phyloP scores from a whole-genome alignment of 2,113 vertebrate species.

The Thalassarche chlororhynchos region DNA sequence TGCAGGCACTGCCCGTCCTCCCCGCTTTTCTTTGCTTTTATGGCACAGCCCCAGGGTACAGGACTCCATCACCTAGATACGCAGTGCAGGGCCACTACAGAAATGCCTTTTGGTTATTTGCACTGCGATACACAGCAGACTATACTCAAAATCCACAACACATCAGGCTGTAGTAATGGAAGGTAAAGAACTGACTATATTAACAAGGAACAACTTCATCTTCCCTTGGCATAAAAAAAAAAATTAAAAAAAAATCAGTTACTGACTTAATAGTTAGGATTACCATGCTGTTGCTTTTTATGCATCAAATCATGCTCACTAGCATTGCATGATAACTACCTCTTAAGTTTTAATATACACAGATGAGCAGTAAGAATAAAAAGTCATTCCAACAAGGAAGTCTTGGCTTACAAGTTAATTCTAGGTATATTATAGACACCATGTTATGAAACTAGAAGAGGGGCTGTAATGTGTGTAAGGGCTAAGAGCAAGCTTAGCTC shows the following conservation, averaged over 20 bases:
- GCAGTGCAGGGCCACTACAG: background rate
- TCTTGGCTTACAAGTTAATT: background rate
- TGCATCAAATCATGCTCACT: background rate
- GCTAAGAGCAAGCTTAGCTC: background rate
- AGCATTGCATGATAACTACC: background rate
- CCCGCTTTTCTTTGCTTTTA: background rate
- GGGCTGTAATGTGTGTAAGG: background rate
- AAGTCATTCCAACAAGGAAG: background rate
- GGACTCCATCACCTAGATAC: background rate
- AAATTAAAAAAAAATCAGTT: background rate
- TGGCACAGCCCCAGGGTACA: background rate
- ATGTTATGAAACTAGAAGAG: background rate
- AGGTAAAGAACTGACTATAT: background rate
- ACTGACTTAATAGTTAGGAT: background rate
- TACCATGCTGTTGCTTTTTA: background rate
- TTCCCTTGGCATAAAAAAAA: background rate
- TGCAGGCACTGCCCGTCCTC: background rate
- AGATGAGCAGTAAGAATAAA: background rate
- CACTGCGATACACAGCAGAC: background rate
- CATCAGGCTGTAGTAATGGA: background rate
- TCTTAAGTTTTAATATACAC: background rate
- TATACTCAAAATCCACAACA: background rate
- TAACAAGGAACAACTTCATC: background rate
- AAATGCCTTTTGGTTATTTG: background rate
- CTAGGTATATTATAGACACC: background rate